phyloP scores from a whole-genome alignment of 64 coral and sea anemone species.

The Porites lutea region DNA sequence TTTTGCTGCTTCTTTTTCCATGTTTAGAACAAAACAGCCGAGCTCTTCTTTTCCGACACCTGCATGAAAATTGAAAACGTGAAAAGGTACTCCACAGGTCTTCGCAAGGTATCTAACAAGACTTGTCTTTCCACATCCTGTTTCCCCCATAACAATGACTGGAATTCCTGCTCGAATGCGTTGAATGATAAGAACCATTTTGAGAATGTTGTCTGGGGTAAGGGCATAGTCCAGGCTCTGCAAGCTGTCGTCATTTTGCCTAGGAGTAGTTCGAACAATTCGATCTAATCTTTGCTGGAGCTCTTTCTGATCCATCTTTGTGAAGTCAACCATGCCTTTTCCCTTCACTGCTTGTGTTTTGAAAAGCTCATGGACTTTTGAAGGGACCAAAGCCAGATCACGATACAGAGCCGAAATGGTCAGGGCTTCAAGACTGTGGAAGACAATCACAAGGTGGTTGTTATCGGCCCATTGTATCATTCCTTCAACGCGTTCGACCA shows the following conservation, averaged over 20 bases:
- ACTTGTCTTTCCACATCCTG: constrained; percentile 82
- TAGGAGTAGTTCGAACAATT: constrained; percentile 53
- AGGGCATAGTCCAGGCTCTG: constrained; percentile 67
- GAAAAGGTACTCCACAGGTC: constrained; percentile 58
- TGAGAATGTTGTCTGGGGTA: constrained; percentile 93
- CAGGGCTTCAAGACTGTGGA: constrained; percentile 70
- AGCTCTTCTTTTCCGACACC: constrained; percentile 59
- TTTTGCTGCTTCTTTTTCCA: constrained; percentile 28
- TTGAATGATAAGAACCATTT: constrained; percentile 93
- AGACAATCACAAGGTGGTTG: constrained; percentile 79
- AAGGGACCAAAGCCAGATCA: constrained; percentile 53
- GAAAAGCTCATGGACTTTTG: constrained; percentile 67
- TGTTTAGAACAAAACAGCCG: constrained; percentile 26
- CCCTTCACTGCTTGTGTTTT: constrained; percentile 57
- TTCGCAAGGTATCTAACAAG: constrained; percentile 72
- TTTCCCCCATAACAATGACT: constrained; percentile 83
- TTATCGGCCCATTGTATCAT: constrained; percentile 93
- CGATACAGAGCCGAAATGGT: constrained; percentile 77
- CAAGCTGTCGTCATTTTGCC: not conserved
- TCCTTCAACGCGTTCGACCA: constrained; percentile 78
- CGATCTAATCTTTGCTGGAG: constrained; percentile 58
- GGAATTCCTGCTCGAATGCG: constrained; percentile 82
- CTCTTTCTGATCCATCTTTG: constrained; percentile 38
- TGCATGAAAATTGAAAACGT: constrained; percentile 69
- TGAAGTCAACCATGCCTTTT: constrained; percentile 42